Evolutionary conservation across 1,140 invertebrate species (phyloP).

Genomic region (Drosophila saltans): DNA sequence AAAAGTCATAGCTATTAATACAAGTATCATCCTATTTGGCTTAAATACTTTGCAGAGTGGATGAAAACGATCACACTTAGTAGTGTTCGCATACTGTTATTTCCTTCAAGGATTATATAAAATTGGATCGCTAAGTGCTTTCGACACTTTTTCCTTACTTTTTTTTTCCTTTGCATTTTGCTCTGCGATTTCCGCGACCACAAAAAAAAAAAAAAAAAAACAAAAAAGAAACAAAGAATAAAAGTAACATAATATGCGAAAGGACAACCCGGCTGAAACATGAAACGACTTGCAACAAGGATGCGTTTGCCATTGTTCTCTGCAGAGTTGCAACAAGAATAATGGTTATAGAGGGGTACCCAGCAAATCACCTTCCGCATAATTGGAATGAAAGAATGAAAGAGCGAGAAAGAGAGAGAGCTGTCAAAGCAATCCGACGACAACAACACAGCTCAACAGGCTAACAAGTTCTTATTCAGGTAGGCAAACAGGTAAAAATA

Average conservation of each 20-base stretch:
- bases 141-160: neutral
- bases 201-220: slow-evolving; percentile 21
- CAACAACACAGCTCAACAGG: slow-evolving; percentile 7
- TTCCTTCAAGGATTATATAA: neutral
- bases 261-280: slow-evolving; percentile 66
- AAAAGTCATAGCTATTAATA: no score
- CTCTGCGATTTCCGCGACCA: slow-evolving; percentile 48
- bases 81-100: neutral
- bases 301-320: slow-evolving; percentile 47
- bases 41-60: neutral
- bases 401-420: slow-evolving; percentile 22
- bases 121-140: neutral
- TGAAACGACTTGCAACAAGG: slow-evolving; percentile 40
- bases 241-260: slow-evolving; percentile 60
- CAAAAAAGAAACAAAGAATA: slow-evolving; percentile 6
- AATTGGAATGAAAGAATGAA: slow-evolving; percentile 19
- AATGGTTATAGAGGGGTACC: slow-evolving; percentile 18
- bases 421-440: slow-evolving; percentile 49
- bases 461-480: slow-evolving; percentile 45
- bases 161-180: slow-evolving; percentile 28
- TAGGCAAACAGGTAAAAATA: slow-evolving; percentile 8
- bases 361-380: slow-evolving; percentile 47
- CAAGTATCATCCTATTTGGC: no score
- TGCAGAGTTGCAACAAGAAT: slow-evolving; percentile 11
- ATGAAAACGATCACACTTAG: neutral